Percentiles rank a stretch among this genome's conserved stretches.
phyloP scores from a whole-genome alignment of 2,888 invertebrate species.

The Danaus chrysippus region DNA sequence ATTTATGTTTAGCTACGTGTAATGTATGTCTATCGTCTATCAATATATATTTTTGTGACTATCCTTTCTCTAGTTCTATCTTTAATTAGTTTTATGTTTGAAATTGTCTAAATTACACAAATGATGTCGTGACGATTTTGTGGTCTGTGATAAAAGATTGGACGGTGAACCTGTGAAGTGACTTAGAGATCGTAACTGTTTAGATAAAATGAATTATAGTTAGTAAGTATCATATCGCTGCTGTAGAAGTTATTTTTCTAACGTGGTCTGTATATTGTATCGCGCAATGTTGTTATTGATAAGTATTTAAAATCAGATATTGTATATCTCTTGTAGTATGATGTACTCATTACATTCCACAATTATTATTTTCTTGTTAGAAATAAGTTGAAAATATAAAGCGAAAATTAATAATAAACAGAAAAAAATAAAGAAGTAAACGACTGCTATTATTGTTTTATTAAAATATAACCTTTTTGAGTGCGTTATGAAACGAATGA shows the following conservation, averaged over 20 bases:
- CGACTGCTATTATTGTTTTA: conserved; percentile 26
- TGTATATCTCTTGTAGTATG: conserved; percentile 48
- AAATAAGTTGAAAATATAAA: conserved; percentile 40
- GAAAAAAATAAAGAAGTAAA: conserved; percentile 31
- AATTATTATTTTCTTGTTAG: conserved; percentile 37
- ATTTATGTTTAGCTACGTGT: conserved; percentile 49
- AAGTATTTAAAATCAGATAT: conserved; percentile 42
- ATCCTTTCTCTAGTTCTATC: conserved; percentile 28
- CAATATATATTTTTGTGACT: conserved; percentile 27
- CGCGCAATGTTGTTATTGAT: conserved; percentile 36
- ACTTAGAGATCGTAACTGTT: neutral
- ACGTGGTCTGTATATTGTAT: neutral
- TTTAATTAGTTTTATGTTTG: conserved; percentile 21
- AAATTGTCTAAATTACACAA: conserved; percentile 26
- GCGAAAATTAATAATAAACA: conserved; percentile 43
- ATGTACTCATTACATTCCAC: conserved; percentile 66
- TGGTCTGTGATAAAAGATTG: conserved; percentile 61
- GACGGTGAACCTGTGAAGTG: conserved; percentile 13
- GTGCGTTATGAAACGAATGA: too few species aligned
- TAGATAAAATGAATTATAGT: neutral
- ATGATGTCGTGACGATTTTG: conserved; percentile 42
- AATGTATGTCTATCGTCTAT: conserved; percentile 20
- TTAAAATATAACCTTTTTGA: conserved; percentile 10
- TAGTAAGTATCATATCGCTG: neutral
- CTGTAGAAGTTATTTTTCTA: conserved; percentile 6